These are phyloP conservation scores for Conus ventricosus DNA, from an alignment of 1,140 invertebrate species.

Conservation along the genomic window DNA sequence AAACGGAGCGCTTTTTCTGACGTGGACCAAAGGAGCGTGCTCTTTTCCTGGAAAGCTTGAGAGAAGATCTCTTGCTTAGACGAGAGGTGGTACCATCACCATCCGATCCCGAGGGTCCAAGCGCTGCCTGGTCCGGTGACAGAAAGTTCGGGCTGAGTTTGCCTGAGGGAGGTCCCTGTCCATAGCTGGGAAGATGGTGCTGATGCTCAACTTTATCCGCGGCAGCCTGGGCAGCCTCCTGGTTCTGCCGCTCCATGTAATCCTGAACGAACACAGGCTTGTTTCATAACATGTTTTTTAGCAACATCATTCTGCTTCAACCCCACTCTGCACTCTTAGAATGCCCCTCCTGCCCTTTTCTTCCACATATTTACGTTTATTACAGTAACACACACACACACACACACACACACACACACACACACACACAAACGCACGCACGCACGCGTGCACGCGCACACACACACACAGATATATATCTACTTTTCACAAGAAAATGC, in stretches of 20 bases:
- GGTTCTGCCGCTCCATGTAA: constrained; percentile 45
- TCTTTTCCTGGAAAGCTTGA: constrained; percentile 40
- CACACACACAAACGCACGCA: no score
- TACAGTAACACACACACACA: no score
- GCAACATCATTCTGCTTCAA: no score
- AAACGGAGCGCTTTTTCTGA: constrained; percentile 27
- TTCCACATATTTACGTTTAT: no score
- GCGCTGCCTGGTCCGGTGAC: not conserved
- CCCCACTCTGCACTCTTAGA: no score
- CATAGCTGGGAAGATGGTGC: not conserved
- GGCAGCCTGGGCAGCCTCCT: constrained; percentile 40
- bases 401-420: no score
- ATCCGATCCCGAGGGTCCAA: constrained; percentile 30
- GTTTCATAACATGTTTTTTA: no score
- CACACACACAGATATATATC: no score
- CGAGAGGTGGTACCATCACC: constrained; percentile 18
- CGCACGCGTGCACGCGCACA: no score
- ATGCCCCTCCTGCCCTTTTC: no score
- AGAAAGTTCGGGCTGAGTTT: not conserved
- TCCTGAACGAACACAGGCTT: constrained; percentile 32
- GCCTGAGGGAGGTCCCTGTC: not conserved
- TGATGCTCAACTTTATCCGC: not conserved
- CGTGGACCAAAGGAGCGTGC: constrained; percentile 44
- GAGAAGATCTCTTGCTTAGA: constrained; percentile 41
- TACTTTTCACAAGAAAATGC: no score